Conservation (phyloP, 2,113 vertebrate genomes). For the Microcebus jonahi region DNA sequence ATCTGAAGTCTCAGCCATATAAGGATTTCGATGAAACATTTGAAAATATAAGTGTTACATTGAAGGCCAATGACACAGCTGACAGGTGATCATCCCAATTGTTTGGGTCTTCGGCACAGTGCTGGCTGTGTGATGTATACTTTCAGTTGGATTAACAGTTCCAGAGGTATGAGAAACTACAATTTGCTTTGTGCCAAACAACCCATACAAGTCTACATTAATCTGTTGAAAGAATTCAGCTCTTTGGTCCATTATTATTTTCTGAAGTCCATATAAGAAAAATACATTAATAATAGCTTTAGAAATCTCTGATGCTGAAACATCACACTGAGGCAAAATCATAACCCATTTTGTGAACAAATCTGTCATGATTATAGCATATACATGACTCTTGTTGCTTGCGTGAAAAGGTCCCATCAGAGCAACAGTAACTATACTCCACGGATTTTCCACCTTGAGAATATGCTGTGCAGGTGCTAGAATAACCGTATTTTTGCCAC, state of each 20-base stretch:
- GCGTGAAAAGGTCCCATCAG: slow-evolving; percentile 83
- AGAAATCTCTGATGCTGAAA: slow-evolving; percentile 85
- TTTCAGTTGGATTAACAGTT: slow-evolving; percentile 73
- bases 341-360: slow-evolving; percentile 85
- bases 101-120: slow-evolving; percentile 77
- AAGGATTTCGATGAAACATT: slow-evolving; percentile 85
- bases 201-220: slow-evolving; percentile 81
- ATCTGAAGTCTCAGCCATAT: slow-evolving; percentile 64
- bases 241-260: slow-evolving; percentile 85
- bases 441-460: slow-evolving; percentile 83
- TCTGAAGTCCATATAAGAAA: slow-evolving; percentile 87
- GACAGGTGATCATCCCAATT: slow-evolving; percentile 84
- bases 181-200: slow-evolving; percentile 84
- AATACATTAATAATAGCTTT: slow-evolving; percentile 84
- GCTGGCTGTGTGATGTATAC: slow-evolving; percentile 73
- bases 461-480: slow-evolving; percentile 73
- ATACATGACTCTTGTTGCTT: slow-evolving; percentile 81
- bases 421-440: slow-evolving; percentile 83
- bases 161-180: slow-evolving; percentile 77
- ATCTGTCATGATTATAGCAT: slow-evolving; percentile 83
- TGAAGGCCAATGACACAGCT: slow-evolving; percentile 85
- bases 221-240: slow-evolving; percentile 86
- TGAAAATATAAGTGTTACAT: slow-evolving; percentile 84
- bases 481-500: slow-evolving; percentile 77
- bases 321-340: slow-evolving; percentile 82